Conservation (phyloP, 2,113 vertebrate genomes). For the Arvicanthis niloticus region DNA sequence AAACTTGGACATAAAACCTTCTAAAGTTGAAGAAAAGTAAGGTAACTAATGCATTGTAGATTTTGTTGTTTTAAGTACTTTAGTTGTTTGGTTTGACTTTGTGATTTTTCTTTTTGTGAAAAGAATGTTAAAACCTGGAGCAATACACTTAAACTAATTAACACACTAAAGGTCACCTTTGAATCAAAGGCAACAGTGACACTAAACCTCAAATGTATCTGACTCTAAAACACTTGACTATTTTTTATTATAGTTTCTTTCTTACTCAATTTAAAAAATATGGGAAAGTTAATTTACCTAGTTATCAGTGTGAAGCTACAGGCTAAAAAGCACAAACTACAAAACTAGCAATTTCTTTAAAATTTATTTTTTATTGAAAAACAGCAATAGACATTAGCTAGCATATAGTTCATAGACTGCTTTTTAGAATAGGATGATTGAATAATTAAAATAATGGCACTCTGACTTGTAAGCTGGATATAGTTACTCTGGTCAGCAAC, state of each 20-base stretch:
- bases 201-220: not conserved
- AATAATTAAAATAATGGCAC: not conserved
- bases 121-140: slow-evolving; percentile 3
- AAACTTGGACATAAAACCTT: not conserved
- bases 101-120: not conserved
- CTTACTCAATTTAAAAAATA: not conserved
- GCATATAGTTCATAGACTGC: no score
- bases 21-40: slow-evolving; percentile 1
- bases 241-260: slow-evolving; percentile 46
- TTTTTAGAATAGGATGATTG: not conserved
- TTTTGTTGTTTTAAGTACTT: slow-evolving; percentile 1
- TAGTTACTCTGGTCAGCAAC: not conserved
- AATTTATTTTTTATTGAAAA: not conserved
- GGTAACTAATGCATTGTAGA: not conserved
- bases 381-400: not conserved
- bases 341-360: not conserved
- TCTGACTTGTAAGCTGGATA: not conserved
- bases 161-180: not conserved
- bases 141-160: not conserved
- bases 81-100: not conserved
- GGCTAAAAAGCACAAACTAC: not conserved
- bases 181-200: not conserved
- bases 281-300: not conserved
- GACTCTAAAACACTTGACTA: not conserved
- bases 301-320: not conserved